Conservation (phyloP, 2,113 vertebrate genomes). For the Brachypteracias leptosomus region DNA sequence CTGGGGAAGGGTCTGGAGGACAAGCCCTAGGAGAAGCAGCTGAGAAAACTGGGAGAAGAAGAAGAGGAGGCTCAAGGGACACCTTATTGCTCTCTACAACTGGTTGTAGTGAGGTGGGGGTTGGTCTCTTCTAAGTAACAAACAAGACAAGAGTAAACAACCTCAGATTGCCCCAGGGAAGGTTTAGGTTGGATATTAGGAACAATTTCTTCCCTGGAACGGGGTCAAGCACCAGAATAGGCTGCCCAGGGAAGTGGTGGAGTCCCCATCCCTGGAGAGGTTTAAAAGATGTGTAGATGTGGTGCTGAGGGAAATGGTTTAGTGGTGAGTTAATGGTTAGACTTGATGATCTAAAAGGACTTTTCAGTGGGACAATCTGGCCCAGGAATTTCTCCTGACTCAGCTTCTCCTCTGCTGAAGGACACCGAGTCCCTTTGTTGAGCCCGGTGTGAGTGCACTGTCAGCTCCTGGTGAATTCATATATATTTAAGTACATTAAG, state of each 20-base stretch:
- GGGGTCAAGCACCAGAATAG: not conserved
- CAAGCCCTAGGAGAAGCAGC: not conserved
- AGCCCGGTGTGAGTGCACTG: not conserved
- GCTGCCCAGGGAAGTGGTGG: not conserved
- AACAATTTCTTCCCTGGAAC: not conserved
- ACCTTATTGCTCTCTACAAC: not conserved
- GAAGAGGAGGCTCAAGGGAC: not conserved
- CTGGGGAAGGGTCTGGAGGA: not conserved
- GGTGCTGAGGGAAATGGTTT: too few relatives aligned
- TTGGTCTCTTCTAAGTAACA: not conserved
- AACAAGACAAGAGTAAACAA: not conserved
- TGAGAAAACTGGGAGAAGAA: not conserved
- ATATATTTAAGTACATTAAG: conserved; percentile 49
- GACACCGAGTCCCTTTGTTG: not conserved
- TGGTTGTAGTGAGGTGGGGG: not conserved
- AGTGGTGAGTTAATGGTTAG: not conserved
- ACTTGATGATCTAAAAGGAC: not conserved
- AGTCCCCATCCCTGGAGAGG: not conserved
- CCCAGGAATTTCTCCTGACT: conserved; percentile 32
- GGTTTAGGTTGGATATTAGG: not conserved
- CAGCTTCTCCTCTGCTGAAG: not conserved
- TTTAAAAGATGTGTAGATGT: not conserved
- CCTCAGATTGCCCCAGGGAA: not conserved
- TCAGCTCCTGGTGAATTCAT: conserved; percentile 35
- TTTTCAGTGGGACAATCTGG: not conserved